Evolutionary conservation across 1,140 invertebrate genomes (phyloP).

Genomic region (Chelonus insularis): DNA sequence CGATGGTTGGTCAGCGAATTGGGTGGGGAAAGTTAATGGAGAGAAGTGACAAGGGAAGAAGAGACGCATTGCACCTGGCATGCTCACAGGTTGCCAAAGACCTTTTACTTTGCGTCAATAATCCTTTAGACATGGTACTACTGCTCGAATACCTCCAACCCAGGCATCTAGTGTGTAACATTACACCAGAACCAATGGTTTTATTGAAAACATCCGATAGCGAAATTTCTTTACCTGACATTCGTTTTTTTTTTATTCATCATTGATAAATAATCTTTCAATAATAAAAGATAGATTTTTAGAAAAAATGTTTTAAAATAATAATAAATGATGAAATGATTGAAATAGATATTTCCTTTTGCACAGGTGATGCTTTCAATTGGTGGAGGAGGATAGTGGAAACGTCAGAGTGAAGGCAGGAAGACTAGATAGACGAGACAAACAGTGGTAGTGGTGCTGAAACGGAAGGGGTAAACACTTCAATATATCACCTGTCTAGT

Average conservation of each 20-base stretch:
- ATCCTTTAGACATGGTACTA: neutral
- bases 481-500: constrained; percentile 9
- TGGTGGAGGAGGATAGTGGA: constrained; percentile 42
- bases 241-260: no score
- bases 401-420: constrained; percentile 47
- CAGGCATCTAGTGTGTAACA: no score
- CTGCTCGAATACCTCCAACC: no score
- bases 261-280: no score
- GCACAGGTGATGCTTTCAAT: constrained; percentile 53
- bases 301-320: constrained; percentile 3
- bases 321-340: constrained; percentile 30
- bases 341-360: constrained; percentile 41
- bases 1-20: no score
- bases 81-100: neutral
- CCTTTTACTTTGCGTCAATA: neutral
- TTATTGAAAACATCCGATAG: neutral
- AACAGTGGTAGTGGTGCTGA: constrained; percentile 59
- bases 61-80: neutral
- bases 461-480: constrained; percentile 54
- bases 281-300: constrained; percentile 5
- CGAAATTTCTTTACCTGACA: no score
- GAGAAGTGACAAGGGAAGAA: neutral
- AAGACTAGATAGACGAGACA: constrained; percentile 49
- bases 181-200: no score
- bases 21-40: no score